These are phyloP conservation scores for Platycheirus albimanus DNA, from an alignment of 2,888 invertebrate genomes.

Conservation along the genomic window DNA sequence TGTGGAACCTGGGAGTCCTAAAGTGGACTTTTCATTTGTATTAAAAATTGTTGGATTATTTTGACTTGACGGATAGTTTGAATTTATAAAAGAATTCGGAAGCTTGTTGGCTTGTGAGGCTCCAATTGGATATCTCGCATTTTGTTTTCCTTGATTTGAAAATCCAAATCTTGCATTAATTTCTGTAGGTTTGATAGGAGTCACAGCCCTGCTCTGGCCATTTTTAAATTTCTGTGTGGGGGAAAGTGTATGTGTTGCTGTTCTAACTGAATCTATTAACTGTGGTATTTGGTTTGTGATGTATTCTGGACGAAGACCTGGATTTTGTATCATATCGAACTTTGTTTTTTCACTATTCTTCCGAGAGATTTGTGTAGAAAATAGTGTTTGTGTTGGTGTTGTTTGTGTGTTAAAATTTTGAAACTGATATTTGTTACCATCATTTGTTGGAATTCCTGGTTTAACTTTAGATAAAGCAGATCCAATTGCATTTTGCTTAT, in stretches of 20 bases:
- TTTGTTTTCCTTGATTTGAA: background rate
- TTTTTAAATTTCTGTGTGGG: background rate
- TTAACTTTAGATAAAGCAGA: slow-evolving; percentile 11
- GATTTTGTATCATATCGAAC: no score
- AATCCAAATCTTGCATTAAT: background rate
- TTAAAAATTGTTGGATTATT: background rate
- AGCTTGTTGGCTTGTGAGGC: no score
- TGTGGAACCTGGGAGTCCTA: no score
- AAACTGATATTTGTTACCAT: slow-evolving; percentile 43
- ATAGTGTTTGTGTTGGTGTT: background rate
- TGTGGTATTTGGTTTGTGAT: background rate
- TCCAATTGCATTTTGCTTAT: slow-evolving; percentile 7
- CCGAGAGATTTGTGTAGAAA: background rate
- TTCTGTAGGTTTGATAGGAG: background rate
- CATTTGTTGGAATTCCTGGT: slow-evolving; percentile 28
- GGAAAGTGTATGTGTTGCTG: background rate
- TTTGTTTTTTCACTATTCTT: no score
- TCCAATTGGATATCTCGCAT: no score
- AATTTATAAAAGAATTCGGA: no score
- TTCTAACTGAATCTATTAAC: background rate
- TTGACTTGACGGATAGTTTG: background rate
- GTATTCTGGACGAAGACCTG: background rate
- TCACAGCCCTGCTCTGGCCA: no score
- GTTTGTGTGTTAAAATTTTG: slow-evolving; percentile 7
- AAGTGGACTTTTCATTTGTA: no score